Conservation (phyloP, 2,888 invertebrate genomes). For the Ellobium chinense region DNA sequence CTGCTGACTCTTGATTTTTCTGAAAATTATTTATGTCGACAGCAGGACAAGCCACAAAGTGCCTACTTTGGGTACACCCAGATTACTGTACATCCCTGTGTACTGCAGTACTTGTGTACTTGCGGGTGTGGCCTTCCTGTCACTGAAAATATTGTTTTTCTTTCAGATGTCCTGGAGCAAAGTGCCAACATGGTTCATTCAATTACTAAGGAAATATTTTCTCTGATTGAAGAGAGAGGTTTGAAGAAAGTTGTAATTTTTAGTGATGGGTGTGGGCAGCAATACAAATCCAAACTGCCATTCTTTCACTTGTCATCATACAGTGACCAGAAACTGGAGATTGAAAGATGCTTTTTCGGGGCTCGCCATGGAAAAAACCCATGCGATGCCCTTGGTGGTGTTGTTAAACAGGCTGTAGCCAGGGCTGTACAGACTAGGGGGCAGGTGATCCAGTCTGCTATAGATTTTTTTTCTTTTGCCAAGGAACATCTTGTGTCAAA, state of each 20-base stretch:
- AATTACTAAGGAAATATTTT: not conserved
- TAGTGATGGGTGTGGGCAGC: conserved; percentile 36
- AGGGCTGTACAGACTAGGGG: not conserved
- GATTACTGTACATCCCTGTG: conserved; percentile 20
- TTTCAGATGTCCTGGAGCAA: conserved; percentile 19
- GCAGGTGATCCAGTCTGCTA: not conserved
- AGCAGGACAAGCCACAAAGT: conserved; percentile 29
- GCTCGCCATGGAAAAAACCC: conserved; percentile 16
- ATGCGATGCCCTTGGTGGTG: conserved; percentile 3
- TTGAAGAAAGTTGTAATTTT: not conserved
- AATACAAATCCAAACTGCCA: conserved; percentile 39
- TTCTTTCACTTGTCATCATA: conserved; percentile 17
- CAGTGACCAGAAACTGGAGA: not conserved
- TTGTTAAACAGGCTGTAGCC: conserved; percentile 2
- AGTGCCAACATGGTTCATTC: not conserved
- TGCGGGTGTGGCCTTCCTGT: not conserved
- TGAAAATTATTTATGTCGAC: conserved; percentile 29
- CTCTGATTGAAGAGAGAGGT: not conserved
- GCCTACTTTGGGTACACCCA: conserved; percentile 36
- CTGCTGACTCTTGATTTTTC: conserved; percentile 19
- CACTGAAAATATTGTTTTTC: not conserved
- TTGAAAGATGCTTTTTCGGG: conserved; percentile 18
- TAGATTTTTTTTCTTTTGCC: not conserved
- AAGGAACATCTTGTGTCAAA: not conserved
- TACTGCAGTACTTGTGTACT: not conserved